Percentiles rank a stretch among this genome's conserved stretches.
Evolutionary conservation across 1,140 invertebrate species (phyloP).

Genomic region (Heliconius himera): DNA sequence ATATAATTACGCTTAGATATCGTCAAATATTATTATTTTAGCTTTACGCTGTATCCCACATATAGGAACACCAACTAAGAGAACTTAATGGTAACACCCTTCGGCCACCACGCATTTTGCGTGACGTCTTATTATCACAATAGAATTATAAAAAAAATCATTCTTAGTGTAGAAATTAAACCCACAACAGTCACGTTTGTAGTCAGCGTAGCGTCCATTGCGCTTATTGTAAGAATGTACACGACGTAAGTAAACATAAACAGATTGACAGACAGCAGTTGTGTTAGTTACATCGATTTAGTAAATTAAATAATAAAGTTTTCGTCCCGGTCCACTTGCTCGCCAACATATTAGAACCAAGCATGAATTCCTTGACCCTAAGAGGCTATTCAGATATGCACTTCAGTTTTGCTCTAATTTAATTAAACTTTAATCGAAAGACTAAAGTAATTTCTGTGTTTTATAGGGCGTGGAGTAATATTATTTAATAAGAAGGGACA

Average conservation of each 20-base stretch:
- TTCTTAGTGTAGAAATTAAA: too few relatives aligned
- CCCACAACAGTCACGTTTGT: too few relatives aligned
- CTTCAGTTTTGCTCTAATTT: background rate
- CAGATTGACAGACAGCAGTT: background rate
- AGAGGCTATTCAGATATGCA: constrained; percentile 3
- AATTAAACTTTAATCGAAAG: constrained; percentile 5
- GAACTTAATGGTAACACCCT: background rate
- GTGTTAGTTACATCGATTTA: constrained; percentile 13
- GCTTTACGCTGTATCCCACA: background rate
- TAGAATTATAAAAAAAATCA: too few relatives aligned
- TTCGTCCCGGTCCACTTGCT: constrained; percentile 45
- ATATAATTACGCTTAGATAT: background rate
- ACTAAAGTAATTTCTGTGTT: background rate
- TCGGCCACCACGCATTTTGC: too few relatives aligned
- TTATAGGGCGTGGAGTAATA: background rate
- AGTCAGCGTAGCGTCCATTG: too few relatives aligned
- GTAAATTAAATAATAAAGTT: constrained; percentile 30
- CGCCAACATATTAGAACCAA: constrained; percentile 43
- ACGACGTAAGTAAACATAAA: too few relatives aligned
- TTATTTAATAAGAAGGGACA: background rate
- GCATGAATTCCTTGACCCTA: constrained; percentile 49
- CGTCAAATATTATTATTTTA: background rate
- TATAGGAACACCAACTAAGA: background rate
- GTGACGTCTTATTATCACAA: background rate
- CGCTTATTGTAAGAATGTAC: too few relatives aligned